A percentile compares a stretch with the other conserved stretches of the same genome.
Conservation (phyloP, 2,113 vertebrate genomes). For the Gymnorhina tibicen region DNA sequence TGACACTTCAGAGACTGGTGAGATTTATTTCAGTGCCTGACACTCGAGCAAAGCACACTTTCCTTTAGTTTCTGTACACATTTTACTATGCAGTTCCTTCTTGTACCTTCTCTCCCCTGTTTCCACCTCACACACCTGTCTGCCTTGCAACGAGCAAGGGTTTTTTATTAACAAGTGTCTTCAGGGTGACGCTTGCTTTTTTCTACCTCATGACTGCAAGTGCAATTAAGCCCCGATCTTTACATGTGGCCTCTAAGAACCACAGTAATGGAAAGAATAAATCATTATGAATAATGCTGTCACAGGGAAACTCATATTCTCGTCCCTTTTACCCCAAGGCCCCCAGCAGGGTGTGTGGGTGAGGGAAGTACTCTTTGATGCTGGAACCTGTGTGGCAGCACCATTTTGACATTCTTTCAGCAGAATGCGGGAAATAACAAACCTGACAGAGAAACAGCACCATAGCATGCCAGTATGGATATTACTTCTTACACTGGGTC, state of each 20-base stretch:
- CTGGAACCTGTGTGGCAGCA: not conserved
- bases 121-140: not conserved
- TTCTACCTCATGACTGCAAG: not conserved
- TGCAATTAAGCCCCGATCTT: not conserved
- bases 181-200: not conserved
- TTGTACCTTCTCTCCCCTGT: not conserved
- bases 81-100: not conserved
- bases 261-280: constrained; percentile 19
- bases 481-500: not conserved
- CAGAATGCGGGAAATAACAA: not conserved
- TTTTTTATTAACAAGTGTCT: not conserved
- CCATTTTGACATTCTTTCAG: not conserved
- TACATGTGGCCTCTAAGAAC: not conserved
- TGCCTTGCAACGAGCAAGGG: fast-evolving
- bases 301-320: not conserved
- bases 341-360: not conserved
- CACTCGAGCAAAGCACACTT: fast-evolving
- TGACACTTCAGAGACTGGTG: not conserved
- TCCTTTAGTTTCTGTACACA: not conserved
- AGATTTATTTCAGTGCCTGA: not conserved
- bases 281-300: constrained; percentile 30
- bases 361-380: not conserved
- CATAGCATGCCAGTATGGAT: not conserved
- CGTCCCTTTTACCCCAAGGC: not conserved
- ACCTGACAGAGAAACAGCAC: not conserved